Conservation (phyloP, 2,113 vertebrate species). For the Mormyrus iriodes region DNA sequence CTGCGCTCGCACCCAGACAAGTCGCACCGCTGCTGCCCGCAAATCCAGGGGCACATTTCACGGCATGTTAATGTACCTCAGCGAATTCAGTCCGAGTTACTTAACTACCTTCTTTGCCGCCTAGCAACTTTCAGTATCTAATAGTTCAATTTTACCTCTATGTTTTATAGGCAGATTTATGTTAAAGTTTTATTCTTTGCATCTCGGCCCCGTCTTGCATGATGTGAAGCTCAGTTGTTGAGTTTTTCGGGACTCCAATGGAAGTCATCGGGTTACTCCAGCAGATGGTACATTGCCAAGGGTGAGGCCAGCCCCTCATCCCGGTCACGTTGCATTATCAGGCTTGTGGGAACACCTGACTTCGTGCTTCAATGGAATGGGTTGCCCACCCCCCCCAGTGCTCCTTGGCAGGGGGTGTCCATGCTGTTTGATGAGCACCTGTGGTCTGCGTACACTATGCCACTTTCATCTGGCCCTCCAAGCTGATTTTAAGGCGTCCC, state of each 20-base stretch:
- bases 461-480: neutral
- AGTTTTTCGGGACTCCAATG: neutral
- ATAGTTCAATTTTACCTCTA: neutral
- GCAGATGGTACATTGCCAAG: neutral
- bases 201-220: neutral
- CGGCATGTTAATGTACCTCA: neutral
- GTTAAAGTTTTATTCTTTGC: neutral
- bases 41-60: neutral
- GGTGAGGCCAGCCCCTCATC: neutral
- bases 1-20: too few relatives aligned
- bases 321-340: neutral
- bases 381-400: too few relatives aligned
- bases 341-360: neutral
- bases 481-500: neutral
- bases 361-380: neutral
- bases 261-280: neutral
- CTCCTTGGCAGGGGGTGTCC: neutral
- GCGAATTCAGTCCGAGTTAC: neutral
- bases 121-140: neutral
- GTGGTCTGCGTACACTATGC: neutral
- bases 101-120: neutral
- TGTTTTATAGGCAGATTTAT: neutral
- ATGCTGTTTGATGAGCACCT: neutral
- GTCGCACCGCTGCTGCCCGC: too few relatives aligned
- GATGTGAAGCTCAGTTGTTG: neutral